Evolutionary conservation across 2,888 invertebrate species (phyloP).

Genomic region (Lottia gigantea): DNA sequence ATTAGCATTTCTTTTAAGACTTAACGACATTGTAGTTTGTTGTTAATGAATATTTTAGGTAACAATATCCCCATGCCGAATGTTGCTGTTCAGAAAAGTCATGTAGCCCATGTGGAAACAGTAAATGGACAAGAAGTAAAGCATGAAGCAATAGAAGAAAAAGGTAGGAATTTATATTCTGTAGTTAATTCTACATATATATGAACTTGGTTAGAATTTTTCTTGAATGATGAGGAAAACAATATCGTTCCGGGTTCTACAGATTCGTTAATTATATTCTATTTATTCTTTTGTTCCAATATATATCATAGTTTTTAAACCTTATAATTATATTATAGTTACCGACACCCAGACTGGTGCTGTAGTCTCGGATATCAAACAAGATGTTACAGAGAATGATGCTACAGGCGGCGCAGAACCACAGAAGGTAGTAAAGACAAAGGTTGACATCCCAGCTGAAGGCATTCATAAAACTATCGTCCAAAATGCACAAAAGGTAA

Average conservation of each 20-base stretch:
- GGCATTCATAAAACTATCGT: slow-evolving; percentile 34
- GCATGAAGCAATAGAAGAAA: slow-evolving; percentile 31
- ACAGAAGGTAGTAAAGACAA: slow-evolving; percentile 34
- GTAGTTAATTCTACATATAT: too few relatives aligned
- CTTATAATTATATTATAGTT: slow-evolving; percentile 18
- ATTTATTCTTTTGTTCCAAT: not conserved
- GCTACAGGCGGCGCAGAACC: slow-evolving; percentile 18
- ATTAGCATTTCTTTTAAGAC: too few relatives aligned
- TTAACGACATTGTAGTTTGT: not conserved
- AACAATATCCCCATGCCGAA: slow-evolving; percentile 9
- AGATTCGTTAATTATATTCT: not conserved
- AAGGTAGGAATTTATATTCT: slow-evolving; percentile 19
- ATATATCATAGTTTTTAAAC: not conserved
- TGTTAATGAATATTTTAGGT: not conserved
- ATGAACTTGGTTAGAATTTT: too few relatives aligned
- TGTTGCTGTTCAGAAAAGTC: slow-evolving; percentile 32
- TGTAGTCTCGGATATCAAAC: slow-evolving; percentile 36
- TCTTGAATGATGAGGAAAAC: too few relatives aligned
- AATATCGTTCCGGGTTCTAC: not conserved
- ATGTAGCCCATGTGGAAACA: slow-evolving; percentile 30
- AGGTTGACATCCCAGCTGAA: slow-evolving; percentile 36
- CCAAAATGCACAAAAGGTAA: slow-evolving; percentile 24
- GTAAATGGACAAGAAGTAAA: slow-evolving; percentile 30
- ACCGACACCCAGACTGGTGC: slow-evolving; percentile 32
- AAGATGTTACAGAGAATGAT: slow-evolving; percentile 30